Base-by-base conservation (phyloP, 2,797 vertebrate species). In the Xiphorhynchus erythropygius region DNA sequence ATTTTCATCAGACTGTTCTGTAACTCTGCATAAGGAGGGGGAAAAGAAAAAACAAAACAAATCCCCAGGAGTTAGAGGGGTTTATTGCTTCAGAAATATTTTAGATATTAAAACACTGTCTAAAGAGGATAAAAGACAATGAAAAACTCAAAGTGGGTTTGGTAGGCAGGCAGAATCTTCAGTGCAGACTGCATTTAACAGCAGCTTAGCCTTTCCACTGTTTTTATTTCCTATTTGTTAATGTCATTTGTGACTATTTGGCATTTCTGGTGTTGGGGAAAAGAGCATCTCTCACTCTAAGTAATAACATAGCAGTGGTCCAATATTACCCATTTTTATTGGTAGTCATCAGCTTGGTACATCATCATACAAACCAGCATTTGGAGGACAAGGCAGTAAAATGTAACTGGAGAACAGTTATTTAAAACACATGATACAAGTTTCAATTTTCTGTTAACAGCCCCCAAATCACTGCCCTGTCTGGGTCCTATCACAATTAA, bases 1-100 rank as follows among this genome's bases (percentile, higher is more conserved):
- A 96, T 99, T 99, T 98, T 99, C 99, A 91, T 99, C 99, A 5
- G 98, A 98, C 70, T 99, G 98, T 82, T 99, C 98, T 5, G 98
- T 97, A 67, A 99, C 99, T 95, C 99, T 99, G 97, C 35, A 86
- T 15, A n/a, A 89, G 57, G 13, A 59, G 2, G 7, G 22, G 1
- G 0, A 2, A 23, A 65, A 35, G 30, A 39, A 30, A 33, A n/a
- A 22, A 13, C 8, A 42, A 87, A 71, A 18, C 13, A 42, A n/a
- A 44, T 3, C 2, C 15, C 23, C n/a, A 63, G 30, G 27, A 52
- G 42, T 96, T 70, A 90, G 28, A 77, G 11, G 4, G 8, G 39
- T 90, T 94, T 64, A 67, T 25, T 84, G 50, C 56, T 77, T 60
- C 41, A 73, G 37, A 90, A 88, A 46, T 63, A 59, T 17, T 92